Evolutionary conservation across 1,140 invertebrate genomes (phyloP).

Genomic region (Drosophila malerkotliana): DNA sequence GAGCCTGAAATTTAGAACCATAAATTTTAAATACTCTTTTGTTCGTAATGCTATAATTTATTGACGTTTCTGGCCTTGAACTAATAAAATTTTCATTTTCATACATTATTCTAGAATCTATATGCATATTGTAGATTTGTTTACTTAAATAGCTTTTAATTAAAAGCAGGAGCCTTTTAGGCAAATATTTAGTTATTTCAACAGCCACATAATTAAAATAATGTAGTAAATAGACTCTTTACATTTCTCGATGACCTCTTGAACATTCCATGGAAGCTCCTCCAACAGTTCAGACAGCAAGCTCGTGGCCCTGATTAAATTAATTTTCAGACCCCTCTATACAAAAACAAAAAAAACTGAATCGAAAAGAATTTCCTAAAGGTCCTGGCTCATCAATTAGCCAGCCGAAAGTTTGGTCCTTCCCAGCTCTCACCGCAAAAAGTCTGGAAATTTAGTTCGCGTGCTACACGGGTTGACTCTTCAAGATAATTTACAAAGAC

Average conservation of each 20-base stretch:
- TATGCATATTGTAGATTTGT: too few species aligned
- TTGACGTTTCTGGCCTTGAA: not conserved
- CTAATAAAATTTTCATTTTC: not conserved
- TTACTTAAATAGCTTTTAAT: too few species aligned
- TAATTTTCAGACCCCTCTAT: conserved; percentile 37
- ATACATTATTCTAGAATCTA: too few species aligned
- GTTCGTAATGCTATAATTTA: not conserved
- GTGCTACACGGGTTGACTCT: conserved; percentile 27
- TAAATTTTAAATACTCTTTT: not conserved
- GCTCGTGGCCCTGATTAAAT: conserved; percentile 40
- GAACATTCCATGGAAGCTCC: not conserved
- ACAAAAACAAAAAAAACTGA: conserved; percentile 2
- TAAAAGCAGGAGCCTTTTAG: too few species aligned
- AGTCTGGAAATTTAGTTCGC: conserved; percentile 45
- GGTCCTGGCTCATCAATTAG: conserved; percentile 52
- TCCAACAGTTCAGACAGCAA: too few species aligned
- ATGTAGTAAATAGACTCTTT: not conserved
- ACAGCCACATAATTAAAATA: not conserved
- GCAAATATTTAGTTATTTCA: not conserved
- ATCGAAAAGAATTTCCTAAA: conserved; percentile 34
- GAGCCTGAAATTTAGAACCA: not conserved
- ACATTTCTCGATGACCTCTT: not conserved
- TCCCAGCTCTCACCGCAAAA: conserved; percentile 16
- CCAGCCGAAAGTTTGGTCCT: conserved; percentile 31
- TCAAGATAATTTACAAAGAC: conserved; percentile 43